Conservation (phyloP, 2,888 invertebrate genomes). For the Orthosia incerta region DNA sequence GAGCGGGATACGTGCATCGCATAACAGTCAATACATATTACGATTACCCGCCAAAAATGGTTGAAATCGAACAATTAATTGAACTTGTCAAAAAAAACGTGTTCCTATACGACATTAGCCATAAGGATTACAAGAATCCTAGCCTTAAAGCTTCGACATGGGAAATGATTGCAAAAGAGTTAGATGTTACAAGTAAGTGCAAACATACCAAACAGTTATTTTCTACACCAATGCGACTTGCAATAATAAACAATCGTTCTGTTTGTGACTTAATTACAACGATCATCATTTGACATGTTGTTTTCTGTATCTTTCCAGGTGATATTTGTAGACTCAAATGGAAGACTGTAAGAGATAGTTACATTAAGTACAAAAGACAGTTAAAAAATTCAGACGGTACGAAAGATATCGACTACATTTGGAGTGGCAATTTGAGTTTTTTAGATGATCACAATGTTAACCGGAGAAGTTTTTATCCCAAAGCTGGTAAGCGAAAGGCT, state of each 20-base stretch:
- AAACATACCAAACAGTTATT: background rate
- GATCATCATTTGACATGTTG: background rate
- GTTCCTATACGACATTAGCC: constrained; percentile 60
- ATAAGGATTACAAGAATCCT: constrained; percentile 65
- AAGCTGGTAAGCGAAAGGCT: background rate
- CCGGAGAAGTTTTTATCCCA: constrained; percentile 30
- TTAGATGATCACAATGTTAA: constrained; percentile 61
- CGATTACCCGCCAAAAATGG: constrained; percentile 40
- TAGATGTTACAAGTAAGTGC: constrained; percentile 65
- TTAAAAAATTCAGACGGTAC: constrained; percentile 54
- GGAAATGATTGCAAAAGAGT: constrained; percentile 60
- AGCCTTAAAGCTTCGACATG: constrained; percentile 59
- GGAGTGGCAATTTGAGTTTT: constrained; percentile 67
- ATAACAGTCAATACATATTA: constrained; percentile 25
- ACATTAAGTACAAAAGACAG: constrained; percentile 71
- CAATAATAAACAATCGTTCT: background rate
- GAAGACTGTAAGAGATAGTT: constrained; percentile 73
- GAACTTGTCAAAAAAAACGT: constrained; percentile 57
- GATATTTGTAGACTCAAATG: constrained; percentile 71
- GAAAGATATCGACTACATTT: constrained; percentile 66
- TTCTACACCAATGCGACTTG: background rate
- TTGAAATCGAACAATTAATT: constrained; percentile 63
- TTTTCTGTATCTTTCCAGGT: constrained; percentile 57
- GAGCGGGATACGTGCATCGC: constrained; percentile 43
- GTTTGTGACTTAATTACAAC: background rate